These are phyloP conservation scores for Drosophila meridiana DNA, from an alignment of 2,888 invertebrate species.

Conservation along the genomic window DNA sequence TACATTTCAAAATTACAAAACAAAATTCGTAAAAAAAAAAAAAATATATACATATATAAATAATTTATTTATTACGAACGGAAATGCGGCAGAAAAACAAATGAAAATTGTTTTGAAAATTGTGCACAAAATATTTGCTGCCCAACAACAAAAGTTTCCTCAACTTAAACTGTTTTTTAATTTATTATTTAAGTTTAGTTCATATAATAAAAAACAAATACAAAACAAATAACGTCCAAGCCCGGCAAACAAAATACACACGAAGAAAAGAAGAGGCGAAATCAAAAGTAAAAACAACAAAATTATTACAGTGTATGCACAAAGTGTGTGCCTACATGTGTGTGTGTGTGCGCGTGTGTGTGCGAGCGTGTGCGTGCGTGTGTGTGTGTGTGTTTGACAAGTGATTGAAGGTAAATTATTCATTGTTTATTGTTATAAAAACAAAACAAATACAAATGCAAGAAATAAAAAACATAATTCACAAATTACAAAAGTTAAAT, in stretches of 20 bases:
- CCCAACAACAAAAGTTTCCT: constrained; percentile 37
- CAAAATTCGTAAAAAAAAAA: constrained; percentile 18
- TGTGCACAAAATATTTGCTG: constrained; percentile 36
- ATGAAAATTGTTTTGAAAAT: constrained; percentile 40
- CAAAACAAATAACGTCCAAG: constrained; percentile 40
- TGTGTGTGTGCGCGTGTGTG: constrained; percentile 31
- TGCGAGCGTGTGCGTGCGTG: constrained; percentile 31
- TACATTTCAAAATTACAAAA: constrained; percentile 27
- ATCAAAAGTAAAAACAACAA: constrained; percentile 26
- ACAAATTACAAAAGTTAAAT: not conserved
- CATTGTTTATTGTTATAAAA: constrained; percentile 54
- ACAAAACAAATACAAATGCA: constrained; percentile 20
- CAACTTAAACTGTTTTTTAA: constrained; percentile 55
- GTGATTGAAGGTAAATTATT: constrained; percentile 71
- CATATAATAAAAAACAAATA: constrained; percentile 32
- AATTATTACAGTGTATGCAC: constrained; percentile 27
- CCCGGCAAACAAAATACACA: constrained; percentile 51
- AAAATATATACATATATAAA: constrained; percentile 1
- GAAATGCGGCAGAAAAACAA: constrained; percentile 53
- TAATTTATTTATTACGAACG: constrained; percentile 23
- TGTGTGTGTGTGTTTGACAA: constrained; percentile 53
- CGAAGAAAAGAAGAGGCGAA: constrained; percentile 1
- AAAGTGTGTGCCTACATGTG: constrained; percentile 12
- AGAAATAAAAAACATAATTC: not conserved
- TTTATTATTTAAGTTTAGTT: constrained; percentile 72